phyloP scores from a whole-genome alignment of 2,888 invertebrate genomes.

The Thera britannica region DNA sequence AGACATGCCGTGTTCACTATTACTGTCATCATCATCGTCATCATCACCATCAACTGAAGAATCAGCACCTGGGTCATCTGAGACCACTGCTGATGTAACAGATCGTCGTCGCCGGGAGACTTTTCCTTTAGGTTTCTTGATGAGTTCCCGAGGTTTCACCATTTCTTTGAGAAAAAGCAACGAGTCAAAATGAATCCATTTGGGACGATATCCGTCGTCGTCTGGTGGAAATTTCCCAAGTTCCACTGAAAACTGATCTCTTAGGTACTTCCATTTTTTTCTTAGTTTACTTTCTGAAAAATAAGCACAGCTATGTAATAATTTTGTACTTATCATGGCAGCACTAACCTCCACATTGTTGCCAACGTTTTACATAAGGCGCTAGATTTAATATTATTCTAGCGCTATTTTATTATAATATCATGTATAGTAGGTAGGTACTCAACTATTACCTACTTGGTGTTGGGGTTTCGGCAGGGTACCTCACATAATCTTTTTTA shows the following conservation, averaged over 20 bases:
- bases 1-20: slow-evolving; percentile 24
- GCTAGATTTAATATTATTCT: background rate
- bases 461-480: no score
- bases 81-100: slow-evolving; percentile 15
- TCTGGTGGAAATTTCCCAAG: slow-evolving; percentile 34
- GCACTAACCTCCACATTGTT: background rate
- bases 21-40: slow-evolving; percentile 17
- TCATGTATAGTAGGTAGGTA: no score
- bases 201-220: slow-evolving; percentile 31
- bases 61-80: slow-evolving; percentile 23
- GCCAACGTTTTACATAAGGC: background rate
- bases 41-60: slow-evolving; percentile 8
- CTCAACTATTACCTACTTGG: no score
- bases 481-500: no score
- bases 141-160: slow-evolving; percentile 33
- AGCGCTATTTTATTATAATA: background rate
- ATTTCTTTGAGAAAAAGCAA: slow-evolving; percentile 39
- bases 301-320: background rate
- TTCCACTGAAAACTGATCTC: slow-evolving; percentile 39
- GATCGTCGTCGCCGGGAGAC: slow-evolving; percentile 10
- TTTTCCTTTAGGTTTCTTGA: slow-evolving; percentile 18
- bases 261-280: slow-evolving; percentile 41
- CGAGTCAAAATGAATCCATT: slow-evolving; percentile 38
- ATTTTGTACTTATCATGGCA: background rate
- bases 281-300: slow-evolving; percentile 39